phyloP scores from a whole-genome alignment of 1,140 invertebrate genomes.

The Ridgeia piscesae region DNA sequence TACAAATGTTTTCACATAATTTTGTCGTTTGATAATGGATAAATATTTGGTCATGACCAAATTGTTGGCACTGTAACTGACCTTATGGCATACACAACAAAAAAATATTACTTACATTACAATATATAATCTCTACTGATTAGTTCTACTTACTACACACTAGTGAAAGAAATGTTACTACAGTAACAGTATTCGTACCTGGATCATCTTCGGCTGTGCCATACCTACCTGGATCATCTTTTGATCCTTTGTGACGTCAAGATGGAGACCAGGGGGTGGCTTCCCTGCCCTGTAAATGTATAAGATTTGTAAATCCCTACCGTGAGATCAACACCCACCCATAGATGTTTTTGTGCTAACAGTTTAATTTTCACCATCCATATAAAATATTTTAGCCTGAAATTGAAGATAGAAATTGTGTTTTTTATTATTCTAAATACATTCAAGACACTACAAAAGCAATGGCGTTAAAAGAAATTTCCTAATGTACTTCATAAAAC shows the following conservation, averaged over 20 bases:
- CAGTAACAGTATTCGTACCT: constrained; percentile 17
- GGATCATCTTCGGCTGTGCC: neutral
- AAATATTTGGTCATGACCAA: neutral
- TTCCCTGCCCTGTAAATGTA: constrained; percentile 79
- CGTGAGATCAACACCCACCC: no score
- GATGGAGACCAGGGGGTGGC: constrained; percentile 91
- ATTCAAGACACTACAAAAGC: no score
- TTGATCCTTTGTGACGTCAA: constrained; percentile 96
- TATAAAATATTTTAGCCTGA: no score
- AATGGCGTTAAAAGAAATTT: no score
- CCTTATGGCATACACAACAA: neutral
- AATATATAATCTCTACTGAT: neutral
- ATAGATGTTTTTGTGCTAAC: no score
- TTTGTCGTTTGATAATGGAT: neutral
- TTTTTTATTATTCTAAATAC: no score
- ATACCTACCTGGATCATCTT: constrained; percentile 81
- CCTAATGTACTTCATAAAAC: no score
- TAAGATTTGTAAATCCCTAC: constrained; percentile 1
- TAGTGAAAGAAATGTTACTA: neutral
- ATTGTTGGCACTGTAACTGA: neutral
- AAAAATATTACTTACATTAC: neutral
- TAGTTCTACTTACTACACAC: neutral
- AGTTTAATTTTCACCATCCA: no score
- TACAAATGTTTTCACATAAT: neutral
- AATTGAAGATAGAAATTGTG: no score